Evolutionary conservation across 2,113 vertebrate genomes (phyloP), one percentile per base, ranked within the genome.

Genomic region (Echinops telfairi): DNA sequence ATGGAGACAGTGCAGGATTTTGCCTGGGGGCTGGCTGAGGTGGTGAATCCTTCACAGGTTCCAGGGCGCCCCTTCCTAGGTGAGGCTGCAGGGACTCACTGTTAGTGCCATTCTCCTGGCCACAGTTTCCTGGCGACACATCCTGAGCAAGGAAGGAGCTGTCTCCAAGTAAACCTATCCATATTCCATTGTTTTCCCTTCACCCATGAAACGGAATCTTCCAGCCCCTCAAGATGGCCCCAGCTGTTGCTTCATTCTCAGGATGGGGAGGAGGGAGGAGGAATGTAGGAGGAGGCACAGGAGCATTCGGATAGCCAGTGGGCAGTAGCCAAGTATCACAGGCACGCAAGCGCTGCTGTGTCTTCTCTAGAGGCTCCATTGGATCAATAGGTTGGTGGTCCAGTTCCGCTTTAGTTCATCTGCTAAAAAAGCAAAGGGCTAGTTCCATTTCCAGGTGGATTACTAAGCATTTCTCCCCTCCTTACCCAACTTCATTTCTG

Each of bases 371-470:
- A 38, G 80, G 73, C 47, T 93, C 57, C 83, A 80, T 38, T 23
- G 60, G 88, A 88, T 77, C 60, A 64, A 36, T 80, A 40, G 58
- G 47, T 25, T 84, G 15, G 7, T 83, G 66, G 19, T 73, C 36
- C 70, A 62, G 64, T 73, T 92, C 80, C 23, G 3, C 77, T 80
- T 92, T 90, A 83, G 76, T 58, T 88, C 62, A 80, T 73, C 77
- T 88, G 86, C 82, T 43, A 71, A 96, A 95, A 83, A 58, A 81
- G 17, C 64, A 92, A 70, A 87, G 29, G n/a, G 12, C 57, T 43
- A 57, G 27, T 89, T 92, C 70, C 89, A 90, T 33, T 94, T 93
- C 83, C 19, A 86, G 22, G 40, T 83, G 78, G 58, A 86, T 93
- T 83, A 33, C 38, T 81, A 80, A 20, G 47, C 60, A 78, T 11